Percentiles rank a stretch among this genome's conserved stretches.
phyloP scores from a whole-genome alignment of 2,113 vertebrate species.

The Sclerurus mexicanus region DNA sequence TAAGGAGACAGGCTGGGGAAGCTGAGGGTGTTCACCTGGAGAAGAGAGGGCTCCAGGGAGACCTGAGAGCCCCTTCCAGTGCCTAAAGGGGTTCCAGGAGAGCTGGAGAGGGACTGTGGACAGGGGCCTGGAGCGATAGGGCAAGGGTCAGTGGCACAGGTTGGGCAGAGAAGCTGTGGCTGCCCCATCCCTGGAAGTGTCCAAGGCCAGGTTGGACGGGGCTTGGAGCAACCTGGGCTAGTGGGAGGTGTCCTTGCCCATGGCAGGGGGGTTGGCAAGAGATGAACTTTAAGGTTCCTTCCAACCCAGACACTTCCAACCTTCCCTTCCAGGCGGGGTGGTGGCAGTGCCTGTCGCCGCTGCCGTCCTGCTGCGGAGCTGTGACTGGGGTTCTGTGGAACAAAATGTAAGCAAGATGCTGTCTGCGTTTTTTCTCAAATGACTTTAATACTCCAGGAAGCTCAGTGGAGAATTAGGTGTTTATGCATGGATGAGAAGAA shows the following conservation, averaged over 20 bases:
- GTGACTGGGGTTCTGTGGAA: not conserved
- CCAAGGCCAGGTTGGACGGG: not conserved
- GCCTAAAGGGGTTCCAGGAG: not conserved
- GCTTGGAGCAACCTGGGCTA: not conserved
- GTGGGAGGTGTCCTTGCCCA: not conserved
- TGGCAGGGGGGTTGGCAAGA: not conserved
- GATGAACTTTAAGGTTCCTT: not conserved
- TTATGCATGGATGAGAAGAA: constrained; percentile 55
- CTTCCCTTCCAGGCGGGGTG: not conserved
- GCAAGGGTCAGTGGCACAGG: not conserved
- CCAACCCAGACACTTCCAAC: not conserved
- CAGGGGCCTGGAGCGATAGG: not conserved
- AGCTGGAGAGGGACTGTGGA: not conserved
- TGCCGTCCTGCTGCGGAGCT: not conserved
- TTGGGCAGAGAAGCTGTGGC: not conserved
- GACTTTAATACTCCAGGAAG: constrained; percentile 3
- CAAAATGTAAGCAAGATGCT: constrained; percentile 28
- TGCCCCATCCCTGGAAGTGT: not conserved
- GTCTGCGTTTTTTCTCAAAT: constrained; percentile 27
- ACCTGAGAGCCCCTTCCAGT: not conserved
- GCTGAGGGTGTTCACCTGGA: not conserved
- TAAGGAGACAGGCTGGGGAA: not conserved
- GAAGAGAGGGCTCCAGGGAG: not conserved
- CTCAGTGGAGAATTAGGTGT: constrained; percentile 61
- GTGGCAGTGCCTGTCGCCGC: not conserved